These are phyloP conservation scores for Acanthacorydalis orientalis DNA, from an alignment of 2,888 invertebrate species.

Conservation along the genomic window DNA sequence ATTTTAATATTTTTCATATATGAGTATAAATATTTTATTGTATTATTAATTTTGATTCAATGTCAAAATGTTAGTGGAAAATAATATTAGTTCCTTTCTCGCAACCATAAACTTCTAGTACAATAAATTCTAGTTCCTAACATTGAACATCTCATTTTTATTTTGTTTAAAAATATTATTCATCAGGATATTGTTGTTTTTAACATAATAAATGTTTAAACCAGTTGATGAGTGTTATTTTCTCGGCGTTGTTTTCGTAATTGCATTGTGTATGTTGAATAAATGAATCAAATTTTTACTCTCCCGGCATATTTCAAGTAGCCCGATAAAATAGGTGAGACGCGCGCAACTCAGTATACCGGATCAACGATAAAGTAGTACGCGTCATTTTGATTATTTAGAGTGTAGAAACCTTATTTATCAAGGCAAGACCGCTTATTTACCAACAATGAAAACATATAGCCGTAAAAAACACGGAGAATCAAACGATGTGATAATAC, in stretches of 20 bases:
- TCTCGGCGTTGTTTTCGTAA: too few species aligned
- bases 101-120: too few species aligned
- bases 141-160: too few species aligned
- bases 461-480: conserved; percentile 36
- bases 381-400: conserved; percentile 8
- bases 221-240: too few species aligned
- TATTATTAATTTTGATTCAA: background rate
- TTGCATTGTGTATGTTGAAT: too few species aligned
- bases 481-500: conserved; percentile 31
- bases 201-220: too few species aligned
- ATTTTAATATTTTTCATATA: background rate
- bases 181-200: too few species aligned
- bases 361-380: conserved; percentile 14
- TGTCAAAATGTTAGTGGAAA: background rate
- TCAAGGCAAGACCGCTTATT: background rate
- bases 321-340: background rate
- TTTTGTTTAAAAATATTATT: too few species aligned
- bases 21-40: too few species aligned
- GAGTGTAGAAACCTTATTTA: background rate
- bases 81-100: background rate
- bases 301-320: background rate
- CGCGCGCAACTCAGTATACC: conserved; percentile 8
- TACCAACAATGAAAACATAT: conserved; percentile 35
- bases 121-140: too few species aligned
- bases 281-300: background rate